phyloP scores from a whole-genome alignment of 2,888 invertebrate species.

The Myathropa florea region DNA sequence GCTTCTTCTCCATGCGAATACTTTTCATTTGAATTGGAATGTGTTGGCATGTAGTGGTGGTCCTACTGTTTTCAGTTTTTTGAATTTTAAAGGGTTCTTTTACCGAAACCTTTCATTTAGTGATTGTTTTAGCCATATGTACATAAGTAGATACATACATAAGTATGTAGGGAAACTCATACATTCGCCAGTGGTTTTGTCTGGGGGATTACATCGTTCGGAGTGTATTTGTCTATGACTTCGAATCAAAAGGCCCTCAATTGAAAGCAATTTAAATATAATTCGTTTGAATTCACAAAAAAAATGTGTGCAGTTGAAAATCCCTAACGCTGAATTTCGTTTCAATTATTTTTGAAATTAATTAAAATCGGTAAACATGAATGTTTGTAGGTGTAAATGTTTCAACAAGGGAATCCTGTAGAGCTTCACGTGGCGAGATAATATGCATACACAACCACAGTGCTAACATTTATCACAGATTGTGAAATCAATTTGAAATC shows the following conservation, averaged over 20 bases:
- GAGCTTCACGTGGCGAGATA: background rate
- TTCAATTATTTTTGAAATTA: background rate
- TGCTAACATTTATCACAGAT: background rate
- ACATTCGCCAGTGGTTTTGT: background rate
- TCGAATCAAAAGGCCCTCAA: no score
- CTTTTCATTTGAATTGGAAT: constrained; percentile 24
- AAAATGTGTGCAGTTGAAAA: background rate
- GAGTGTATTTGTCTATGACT: background rate
- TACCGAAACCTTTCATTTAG: background rate
- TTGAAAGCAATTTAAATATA: background rate
- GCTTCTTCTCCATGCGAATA: background rate
- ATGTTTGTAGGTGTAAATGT: background rate
- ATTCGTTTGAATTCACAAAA: background rate
- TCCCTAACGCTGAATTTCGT: background rate
- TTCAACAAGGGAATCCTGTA: background rate
- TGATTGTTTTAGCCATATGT: background rate
- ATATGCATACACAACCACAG: background rate
- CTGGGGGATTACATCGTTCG: background rate
- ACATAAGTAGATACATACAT: background rate
- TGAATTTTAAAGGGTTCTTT: constrained; percentile 55
- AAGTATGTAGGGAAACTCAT: no score
- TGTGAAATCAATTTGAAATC: background rate
- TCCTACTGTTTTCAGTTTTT: constrained; percentile 18
- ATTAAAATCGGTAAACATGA: background rate
- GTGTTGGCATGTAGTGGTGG: constrained; percentile 22